phyloP scores from a whole-genome alignment of 2,888 invertebrate species.

The Crepidodera aurea region DNA sequence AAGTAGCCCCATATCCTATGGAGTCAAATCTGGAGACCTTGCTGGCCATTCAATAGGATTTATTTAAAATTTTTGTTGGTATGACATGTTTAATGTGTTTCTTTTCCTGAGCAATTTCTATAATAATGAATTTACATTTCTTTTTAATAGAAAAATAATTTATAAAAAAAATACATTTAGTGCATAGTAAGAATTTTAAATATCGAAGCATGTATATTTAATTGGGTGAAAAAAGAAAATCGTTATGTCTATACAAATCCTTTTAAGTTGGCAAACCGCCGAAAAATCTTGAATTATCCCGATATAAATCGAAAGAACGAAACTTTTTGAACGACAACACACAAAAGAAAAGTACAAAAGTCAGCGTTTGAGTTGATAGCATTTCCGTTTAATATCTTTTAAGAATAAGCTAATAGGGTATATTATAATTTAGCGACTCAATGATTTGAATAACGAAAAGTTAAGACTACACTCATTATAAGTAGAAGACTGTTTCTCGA shows the following conservation, averaged over 20 bases:
- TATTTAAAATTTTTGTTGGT: no score
- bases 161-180: no score
- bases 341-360: slow-evolving; percentile 13
- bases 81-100: no score
- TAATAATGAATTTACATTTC: no score
- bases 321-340: slow-evolving; percentile 10
- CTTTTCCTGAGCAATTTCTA: no score
- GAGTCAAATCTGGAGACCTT: no score
- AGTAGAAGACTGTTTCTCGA: slow-evolving; percentile 60
- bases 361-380: slow-evolving; percentile 10
- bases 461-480: slow-evolving; percentile 57
- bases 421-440: slow-evolving; percentile 60
- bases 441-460: slow-evolving; percentile 60
- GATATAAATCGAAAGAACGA: slow-evolving; percentile 8
- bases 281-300: slow-evolving; percentile 14
- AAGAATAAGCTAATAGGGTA: slow-evolving; percentile 45
- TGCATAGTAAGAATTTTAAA: no score
- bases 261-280: slow-evolving; percentile 11
- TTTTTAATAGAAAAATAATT: no score
- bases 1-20: no score
- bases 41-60: no score
- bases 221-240: background rate
- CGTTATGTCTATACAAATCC: background rate
- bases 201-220: background rate
- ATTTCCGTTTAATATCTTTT: slow-evolving; percentile 18